Conservation (phyloP, 1,140 invertebrate species). For the Branchinecta lindahli region DNA sequence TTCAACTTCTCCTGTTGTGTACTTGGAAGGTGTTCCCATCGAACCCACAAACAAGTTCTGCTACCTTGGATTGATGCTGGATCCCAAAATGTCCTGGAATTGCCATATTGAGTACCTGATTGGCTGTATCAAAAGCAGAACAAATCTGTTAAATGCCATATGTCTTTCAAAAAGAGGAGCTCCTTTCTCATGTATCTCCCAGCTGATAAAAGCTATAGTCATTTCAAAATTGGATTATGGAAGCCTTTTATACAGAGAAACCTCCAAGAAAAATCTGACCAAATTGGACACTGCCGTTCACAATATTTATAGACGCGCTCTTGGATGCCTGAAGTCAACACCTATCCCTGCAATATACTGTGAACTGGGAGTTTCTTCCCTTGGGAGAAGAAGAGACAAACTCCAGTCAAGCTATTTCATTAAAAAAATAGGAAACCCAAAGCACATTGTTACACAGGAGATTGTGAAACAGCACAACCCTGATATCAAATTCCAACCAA, state of each 20-base stretch:
- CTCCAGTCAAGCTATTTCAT: not conserved
- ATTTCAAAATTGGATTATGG: not conserved
- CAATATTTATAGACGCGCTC: not conserved
- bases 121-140: not conserved
- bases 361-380: not conserved
- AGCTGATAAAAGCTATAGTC: not conserved
- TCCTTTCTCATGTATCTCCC: not conserved
- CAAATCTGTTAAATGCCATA: not conserved
- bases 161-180: conserved; percentile 5
- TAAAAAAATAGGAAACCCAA: not conserved
- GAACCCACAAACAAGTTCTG: not conserved
- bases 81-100: not conserved
- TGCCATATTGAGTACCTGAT: not conserved
- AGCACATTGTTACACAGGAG: not conserved
- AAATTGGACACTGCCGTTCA: not conserved
- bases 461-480: not conserved
- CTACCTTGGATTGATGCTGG: not conserved
- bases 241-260: conserved; percentile 2
- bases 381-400: not conserved
- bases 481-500: not conserved
- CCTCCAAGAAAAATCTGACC: not conserved
- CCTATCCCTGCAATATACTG: not conserved
- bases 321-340: not conserved
- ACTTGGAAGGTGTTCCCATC: not conserved
- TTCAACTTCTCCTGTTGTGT: not conserved